Base-by-base conservation (phyloP, 2,888 invertebrate genomes). In the Keiferia lycopersicella region DNA sequence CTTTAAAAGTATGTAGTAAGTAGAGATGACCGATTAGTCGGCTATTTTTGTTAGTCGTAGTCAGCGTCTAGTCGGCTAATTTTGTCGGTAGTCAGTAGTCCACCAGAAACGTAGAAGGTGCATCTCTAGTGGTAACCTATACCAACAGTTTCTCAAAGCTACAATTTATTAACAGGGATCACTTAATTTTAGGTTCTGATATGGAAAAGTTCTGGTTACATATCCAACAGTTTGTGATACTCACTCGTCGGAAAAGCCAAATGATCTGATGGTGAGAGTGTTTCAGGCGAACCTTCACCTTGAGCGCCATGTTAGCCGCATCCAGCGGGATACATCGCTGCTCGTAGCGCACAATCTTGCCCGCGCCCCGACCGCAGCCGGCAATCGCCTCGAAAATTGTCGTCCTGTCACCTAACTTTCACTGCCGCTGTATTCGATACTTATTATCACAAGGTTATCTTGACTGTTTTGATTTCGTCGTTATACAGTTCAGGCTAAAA, bases 171-270 rank as follows among this genome's bases (percentile, higher is more conserved):
- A 7, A 8, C 8, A 34, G 8, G 10, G 10, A 34, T 34, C 34
- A 34, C 34, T 10, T 34, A 34, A 34, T 8, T 34, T 1, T 34
- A 1, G 1, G 1, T 34, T 34, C 34, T 34, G 34, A 34, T 4
- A 26, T 26, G 26, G 26, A 26, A 26, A 8, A 10, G 8, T 34
- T 34, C 34, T 34, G 34, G 10, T n/a, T 14, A 12, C 12, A 16
- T 8, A 16, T n/a, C 7, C 45, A n/a, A 45, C 45, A 16, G n/a
- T 16, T 22, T 18, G 22, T 4, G 57, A 61, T 62, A 84, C 88
- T 88, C 80, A 94, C 94, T 87, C 93, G 92, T 79, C 88, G 91
- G 73, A 94, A 94, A 65, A 94, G 91, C 87, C 92, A 92, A 67
- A 92, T 87, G 76, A 94, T 92, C 72, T 93, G 92, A 72, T 92